phyloP scores from a whole-genome alignment of 2,113 vertebrate species.

The Gulo gulo region DNA sequence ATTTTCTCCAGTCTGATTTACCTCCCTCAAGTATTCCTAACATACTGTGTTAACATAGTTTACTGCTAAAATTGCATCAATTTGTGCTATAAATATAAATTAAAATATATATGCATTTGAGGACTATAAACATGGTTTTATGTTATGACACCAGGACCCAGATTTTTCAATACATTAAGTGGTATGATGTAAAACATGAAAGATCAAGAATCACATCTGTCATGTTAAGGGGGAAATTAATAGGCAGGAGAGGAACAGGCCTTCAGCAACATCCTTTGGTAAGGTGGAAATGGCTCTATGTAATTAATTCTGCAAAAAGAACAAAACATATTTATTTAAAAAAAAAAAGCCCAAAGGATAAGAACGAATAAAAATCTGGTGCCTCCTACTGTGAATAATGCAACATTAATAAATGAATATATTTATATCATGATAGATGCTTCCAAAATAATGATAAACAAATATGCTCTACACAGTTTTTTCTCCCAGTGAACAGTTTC shows the following conservation, averaged over 20 bases:
- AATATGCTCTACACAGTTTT: neutral
- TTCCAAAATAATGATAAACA: neutral
- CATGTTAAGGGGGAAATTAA: neutral
- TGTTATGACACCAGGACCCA: neutral
- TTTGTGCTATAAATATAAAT: neutral
- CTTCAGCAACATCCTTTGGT: neutral
- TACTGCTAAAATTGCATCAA: neutral
- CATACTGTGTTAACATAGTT: neutral
- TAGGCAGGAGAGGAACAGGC: neutral
- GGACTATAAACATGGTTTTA: neutral
- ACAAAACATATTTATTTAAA: neutral
- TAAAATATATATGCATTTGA: neutral
- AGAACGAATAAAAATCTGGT: neutral
- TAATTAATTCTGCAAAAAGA: neutral
- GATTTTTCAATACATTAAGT: neutral
- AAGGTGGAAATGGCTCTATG: neutral
- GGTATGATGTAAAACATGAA: neutral
- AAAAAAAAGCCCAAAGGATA: neutral
- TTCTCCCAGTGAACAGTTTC: neutral
- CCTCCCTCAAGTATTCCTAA: neutral
- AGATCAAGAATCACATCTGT: neutral
- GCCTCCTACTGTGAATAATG: neutral
- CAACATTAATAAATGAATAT: neutral
- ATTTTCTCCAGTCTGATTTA: neutral
- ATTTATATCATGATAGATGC: neutral